Conservation (phyloP, 2,888 invertebrate species). For the Ellobium chinense region DNA sequence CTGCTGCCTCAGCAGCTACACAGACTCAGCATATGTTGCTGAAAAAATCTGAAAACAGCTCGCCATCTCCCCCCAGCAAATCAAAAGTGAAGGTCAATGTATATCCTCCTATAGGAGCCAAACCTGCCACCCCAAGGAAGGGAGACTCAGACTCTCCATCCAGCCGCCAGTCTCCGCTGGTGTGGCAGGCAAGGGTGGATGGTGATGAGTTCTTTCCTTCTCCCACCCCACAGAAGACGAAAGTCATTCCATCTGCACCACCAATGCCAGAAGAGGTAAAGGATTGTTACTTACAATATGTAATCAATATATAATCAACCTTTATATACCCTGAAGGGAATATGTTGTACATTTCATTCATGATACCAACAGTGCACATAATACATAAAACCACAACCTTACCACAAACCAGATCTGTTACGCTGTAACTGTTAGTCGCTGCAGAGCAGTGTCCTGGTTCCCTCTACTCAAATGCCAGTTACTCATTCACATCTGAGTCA, state of each 20-base stretch:
- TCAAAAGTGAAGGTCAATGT: constrained; percentile 20
- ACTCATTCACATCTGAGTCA: too few species aligned
- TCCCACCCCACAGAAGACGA: not conserved
- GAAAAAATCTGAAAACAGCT: constrained; percentile 6
- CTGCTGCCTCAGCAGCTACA: constrained; percentile 4
- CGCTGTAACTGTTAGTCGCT: too few species aligned
- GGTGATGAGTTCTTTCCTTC: constrained; percentile 22
- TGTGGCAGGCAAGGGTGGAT: constrained; percentile 30
- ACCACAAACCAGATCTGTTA: too few species aligned
- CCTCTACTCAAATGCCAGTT: too few species aligned
- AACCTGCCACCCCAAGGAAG: constrained; percentile 19
- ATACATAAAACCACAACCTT: too few species aligned
- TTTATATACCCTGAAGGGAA: too few species aligned
- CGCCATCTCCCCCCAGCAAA: constrained; percentile 21
- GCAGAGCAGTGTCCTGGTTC: too few species aligned
- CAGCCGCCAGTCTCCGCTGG: constrained; percentile 29
- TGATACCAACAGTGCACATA: too few species aligned
- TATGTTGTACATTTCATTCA: too few species aligned
- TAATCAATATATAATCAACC: too few species aligned
- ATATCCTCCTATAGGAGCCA: constrained; percentile 10
- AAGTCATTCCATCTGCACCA: constrained; percentile 26
- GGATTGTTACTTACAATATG: too few species aligned
- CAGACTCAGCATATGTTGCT: constrained; percentile 21
- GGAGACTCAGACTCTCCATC: constrained; percentile 30
- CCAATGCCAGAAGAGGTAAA: constrained; percentile 44